These are phyloP conservation scores for Nasonia oneida DNA, from an alignment of 2,888 invertebrate species.

Conservation along the genomic window DNA sequence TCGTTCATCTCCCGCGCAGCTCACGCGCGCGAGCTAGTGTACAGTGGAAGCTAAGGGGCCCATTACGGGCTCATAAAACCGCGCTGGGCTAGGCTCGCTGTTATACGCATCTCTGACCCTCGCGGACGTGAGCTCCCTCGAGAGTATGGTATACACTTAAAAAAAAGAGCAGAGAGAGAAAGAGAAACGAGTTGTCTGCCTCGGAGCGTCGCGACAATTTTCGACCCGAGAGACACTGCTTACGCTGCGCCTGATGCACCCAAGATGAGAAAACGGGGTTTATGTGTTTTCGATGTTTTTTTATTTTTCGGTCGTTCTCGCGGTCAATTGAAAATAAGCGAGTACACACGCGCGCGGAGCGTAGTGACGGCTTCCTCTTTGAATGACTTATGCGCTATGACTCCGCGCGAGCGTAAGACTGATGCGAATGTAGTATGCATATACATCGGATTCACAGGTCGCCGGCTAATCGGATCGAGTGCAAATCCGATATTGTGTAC, in stretches of 20 bases:
- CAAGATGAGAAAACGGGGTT: slow-evolving; percentile 26
- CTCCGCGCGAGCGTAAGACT: background rate
- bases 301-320: too few species aligned
- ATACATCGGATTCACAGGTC: background rate
- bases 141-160: slow-evolving; percentile 48
- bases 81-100: slow-evolving; percentile 66
- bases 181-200: background rate
- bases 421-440: background rate
- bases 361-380: background rate
- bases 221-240: background rate
- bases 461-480: background rate
- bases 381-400: background rate
- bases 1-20: slow-evolving; percentile 24
- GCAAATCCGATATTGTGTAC: slow-evolving; percentile 4
- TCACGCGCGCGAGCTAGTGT: background rate
- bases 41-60: slow-evolving; percentile 48
- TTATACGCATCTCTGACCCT: slow-evolving; percentile 67
- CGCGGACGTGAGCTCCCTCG: slow-evolving; percentile 45
- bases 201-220: slow-evolving; percentile 43
- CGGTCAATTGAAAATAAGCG: background rate
- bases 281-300: slow-evolving; percentile 39
- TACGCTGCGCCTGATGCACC: slow-evolving; percentile 1
- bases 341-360: background rate
- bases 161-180: slow-evolving; percentile 16
- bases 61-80: slow-evolving; percentile 74